Base-by-base conservation (phyloP, 2,888 invertebrate genomes). In the Cataglyphis cursor region DNA sequence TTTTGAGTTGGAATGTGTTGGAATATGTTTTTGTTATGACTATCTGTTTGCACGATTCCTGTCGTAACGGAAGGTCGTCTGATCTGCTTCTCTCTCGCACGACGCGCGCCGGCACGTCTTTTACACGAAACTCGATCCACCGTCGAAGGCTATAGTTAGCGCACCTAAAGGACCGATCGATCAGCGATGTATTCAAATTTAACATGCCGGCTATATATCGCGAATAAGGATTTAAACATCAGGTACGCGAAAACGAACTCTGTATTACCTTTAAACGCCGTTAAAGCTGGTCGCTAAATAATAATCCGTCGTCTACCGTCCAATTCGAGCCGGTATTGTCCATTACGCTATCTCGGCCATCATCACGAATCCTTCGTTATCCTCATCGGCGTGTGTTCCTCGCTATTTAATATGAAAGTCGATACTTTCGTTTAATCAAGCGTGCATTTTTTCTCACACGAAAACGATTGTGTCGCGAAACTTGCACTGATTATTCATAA, bases 101-200 rank as follows among this genome's bases (percentile, higher is more conserved):
- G 83, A 48, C 57, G 62, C 41, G 75, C 64, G 75, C 75, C 75
- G 21, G 51, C 68, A 65, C 75, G 57, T 70, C 44, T 75, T 73
- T 61, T 73, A 15, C 80, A 15, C 73, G 88, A 89, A 85, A 89
- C 84, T 73, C 84, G 87, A 88, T 88, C 84, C 82, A 31, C 73
- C 83, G 28, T 83, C 82, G 88, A 88, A 83, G 81, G 85, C 88
- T 88, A 41, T 87, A 78, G 85, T 88, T 88, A 88, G 75, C 84
- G 81, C 74, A 81, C 81, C 81, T 81, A 81, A 87, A 84, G 66
- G 84, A 70, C 54, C 82, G 85, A 88, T 83, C 81, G 85, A 84
- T 84, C 87, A 54, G 24, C 66, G 82, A 75, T 65, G 84, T 86
- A 87, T 87, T 87, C 88, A 87, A 87, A 86, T 88, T 88, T 84